These are phyloP conservation scores for Malthinus seriepunctatus DNA, from an alignment of 2,888 invertebrate genomes.

Conservation along the genomic window DNA sequence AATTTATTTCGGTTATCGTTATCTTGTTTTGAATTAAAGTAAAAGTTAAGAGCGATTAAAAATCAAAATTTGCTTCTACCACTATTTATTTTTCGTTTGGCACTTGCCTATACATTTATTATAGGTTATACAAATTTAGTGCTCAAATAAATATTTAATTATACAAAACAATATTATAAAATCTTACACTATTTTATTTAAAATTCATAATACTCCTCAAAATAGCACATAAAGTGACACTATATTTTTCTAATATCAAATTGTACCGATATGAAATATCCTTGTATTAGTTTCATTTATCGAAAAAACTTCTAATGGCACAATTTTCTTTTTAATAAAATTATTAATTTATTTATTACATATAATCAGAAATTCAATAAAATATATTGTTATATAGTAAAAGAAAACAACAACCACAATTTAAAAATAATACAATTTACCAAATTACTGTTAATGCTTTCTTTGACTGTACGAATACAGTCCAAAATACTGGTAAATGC, in stretches of 20 bases:
- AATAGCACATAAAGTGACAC: neutral
- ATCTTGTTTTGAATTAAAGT: too few relatives aligned
- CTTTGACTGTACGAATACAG: too few relatives aligned
- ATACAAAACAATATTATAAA: conserved; percentile 1
- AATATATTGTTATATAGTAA: too few relatives aligned
- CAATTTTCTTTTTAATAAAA: neutral
- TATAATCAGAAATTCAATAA: too few relatives aligned
- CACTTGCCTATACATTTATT: conserved; percentile 18
- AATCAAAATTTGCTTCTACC: neutral
- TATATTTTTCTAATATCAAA: conserved; percentile 1
- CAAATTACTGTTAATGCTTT: too few relatives aligned
- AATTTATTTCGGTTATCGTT: too few relatives aligned
- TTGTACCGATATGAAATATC: conserved; percentile 5
- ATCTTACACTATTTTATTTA: conserved; percentile 4
- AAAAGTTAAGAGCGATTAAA: neutral
- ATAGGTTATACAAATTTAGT: conserved; percentile 10
- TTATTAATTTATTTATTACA: too few relatives aligned
- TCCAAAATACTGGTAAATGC: too few relatives aligned
- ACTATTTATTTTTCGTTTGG: conserved; percentile 16
- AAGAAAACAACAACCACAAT: too few relatives aligned
- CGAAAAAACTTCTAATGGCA: neutral
- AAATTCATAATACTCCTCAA: conserved; percentile 3
- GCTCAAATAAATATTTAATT: conserved; percentile 15
- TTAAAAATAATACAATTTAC: too few relatives aligned
- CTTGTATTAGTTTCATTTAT: conserved; percentile 1